phyloP scores from a whole-genome alignment of 2,113 vertebrate genomes.

The Phylloscopus whistleri region DNA sequence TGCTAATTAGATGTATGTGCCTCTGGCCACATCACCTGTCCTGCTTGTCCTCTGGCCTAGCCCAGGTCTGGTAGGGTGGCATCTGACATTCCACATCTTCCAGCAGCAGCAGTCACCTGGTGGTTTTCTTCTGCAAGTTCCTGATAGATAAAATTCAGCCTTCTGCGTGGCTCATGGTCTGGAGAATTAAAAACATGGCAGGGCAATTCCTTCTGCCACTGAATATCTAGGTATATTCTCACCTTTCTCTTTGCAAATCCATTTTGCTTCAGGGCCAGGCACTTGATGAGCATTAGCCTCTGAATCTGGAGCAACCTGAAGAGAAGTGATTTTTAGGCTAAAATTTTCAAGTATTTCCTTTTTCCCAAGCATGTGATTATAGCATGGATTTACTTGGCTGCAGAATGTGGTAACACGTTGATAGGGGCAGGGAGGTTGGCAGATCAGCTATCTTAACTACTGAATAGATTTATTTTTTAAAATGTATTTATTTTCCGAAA shows the following conservation, averaged over 20 bases:
- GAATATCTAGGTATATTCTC: neutral
- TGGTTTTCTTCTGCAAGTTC: neutral
- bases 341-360: slow-evolving; percentile 2
- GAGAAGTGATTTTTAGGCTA: neutral
- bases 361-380: neutral
- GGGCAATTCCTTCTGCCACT: neutral
- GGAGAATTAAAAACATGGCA: neutral
- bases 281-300: neutral
- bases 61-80: neutral
- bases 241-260: neutral
- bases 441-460: neutral
- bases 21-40: slow-evolving; percentile 38
- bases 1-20: neutral
- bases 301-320: neutral
- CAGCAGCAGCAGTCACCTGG: neutral
- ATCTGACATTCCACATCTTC: neutral
- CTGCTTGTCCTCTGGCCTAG: neutral
- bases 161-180: neutral
- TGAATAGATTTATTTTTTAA: neutral
- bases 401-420: neutral
- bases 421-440: neutral
- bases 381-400: neutral
- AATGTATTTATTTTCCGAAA: neutral
- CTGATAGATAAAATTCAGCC: neutral
- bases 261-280: neutral